A percentile compares a stretch with the other conserved stretches of the same genome.
phyloP scores from a whole-genome alignment of 2,797 vertebrate genomes.

The Crocidura indochinensis region DNA sequence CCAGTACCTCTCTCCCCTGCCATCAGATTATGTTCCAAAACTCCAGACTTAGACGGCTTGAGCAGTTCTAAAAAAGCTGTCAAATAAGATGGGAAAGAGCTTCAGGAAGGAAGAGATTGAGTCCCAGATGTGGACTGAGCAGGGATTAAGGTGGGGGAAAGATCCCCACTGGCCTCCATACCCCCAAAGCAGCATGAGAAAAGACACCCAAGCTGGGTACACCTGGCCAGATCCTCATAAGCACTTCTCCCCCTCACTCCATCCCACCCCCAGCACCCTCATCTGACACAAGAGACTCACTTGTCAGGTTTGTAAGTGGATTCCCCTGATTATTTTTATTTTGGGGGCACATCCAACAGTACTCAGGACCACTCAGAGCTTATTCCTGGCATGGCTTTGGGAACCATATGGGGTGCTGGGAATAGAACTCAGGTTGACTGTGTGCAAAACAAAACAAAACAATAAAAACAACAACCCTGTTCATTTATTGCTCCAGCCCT shows the following conservation, averaged over 20 bases:
- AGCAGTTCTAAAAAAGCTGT: background rate
- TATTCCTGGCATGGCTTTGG: no score
- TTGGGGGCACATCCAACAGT: no score
- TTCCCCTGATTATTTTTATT: no score
- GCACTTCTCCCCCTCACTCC: no score
- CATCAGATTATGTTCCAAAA: background rate
- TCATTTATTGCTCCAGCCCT: no score
- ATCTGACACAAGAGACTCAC: background rate
- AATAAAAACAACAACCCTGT: no score
- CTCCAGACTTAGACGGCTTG: background rate
- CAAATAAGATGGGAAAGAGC: conserved; percentile 1
- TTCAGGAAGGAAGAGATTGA: background rate
- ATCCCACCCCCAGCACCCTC: background rate
- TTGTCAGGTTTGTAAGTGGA: background rate
- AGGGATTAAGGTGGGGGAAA: background rate
- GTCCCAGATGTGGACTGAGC: background rate
- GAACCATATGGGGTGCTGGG: no score
- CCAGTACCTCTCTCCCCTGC: background rate
- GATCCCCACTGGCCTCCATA: background rate
- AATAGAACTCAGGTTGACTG: no score
- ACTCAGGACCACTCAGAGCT: no score
- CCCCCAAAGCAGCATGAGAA: background rate
- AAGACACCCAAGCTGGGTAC: background rate
- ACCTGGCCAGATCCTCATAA: background rate
- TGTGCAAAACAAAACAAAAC: no score